Base-by-base conservation (phyloP, 2,888 invertebrate species). In the Athalia cordata region DNA sequence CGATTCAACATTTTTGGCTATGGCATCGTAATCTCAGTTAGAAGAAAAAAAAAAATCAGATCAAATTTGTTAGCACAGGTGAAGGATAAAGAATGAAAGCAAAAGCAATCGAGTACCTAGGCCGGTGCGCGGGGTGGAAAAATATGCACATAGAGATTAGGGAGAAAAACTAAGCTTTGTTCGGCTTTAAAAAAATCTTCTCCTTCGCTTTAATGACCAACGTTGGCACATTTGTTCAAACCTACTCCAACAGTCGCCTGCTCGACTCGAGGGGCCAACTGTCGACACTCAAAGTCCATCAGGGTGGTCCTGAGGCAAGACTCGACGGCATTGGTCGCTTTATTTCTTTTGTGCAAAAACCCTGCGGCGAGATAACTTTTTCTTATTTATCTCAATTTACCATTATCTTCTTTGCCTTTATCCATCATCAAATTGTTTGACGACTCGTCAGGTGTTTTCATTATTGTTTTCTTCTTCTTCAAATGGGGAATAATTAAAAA, bases 191-290 rank as follows among this genome's bases (percentile, higher is more conserved):
- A 78, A 29, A 81, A 81, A 82, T 79, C 62, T 75, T 79, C 78
- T 80, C 70, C 81, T 81, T 81, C 62, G 62, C 77, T 80, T 79
- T 81, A 82, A 82, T 81, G 80, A 80, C 77, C 81, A 75, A 79
- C 79, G 80, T 65, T 79, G 81, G 81, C 80, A 77, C 85, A 85
- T 87, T 87, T 87, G 85, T 88, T 83, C 84, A 83, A 84, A 84
- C 82, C 84, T 80, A 81, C 85, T 85, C 64, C 62, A 75, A 49
- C 75, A 75, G 61, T 75, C 81, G 78, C 80, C 82, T 82, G 82
- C 81, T 89, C 87, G 81, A 89, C 89, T 89, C 86, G 86, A 85
- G 86, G 87, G 87, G 86, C 89, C 89, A 90, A 90, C 89, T 90
- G 89, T 89, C 89, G 89, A 85, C 85, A 86, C 89, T 89, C 83